These are phyloP conservation scores for Galaxias olidus DNA, from an alignment of 2,797 vertebrate genomes.

Conservation along the genomic window DNA sequence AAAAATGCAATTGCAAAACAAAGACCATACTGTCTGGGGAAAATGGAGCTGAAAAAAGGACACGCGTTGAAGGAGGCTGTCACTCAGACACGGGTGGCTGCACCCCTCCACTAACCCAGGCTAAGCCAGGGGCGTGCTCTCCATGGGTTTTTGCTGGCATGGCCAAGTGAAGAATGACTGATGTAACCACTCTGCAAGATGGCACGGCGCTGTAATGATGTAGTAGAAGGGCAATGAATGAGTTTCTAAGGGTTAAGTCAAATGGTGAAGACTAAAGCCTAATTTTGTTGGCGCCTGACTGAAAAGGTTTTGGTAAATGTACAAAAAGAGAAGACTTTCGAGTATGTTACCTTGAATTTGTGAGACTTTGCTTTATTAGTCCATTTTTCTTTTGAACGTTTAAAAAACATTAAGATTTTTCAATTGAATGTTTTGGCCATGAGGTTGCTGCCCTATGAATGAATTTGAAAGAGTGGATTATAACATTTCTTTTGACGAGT, in stretches of 20 bases:
- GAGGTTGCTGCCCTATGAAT: slow-evolving; percentile 28
- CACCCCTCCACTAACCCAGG: slow-evolving; percentile 20
- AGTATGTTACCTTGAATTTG: too few relatives aligned
- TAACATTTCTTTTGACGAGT: slow-evolving; percentile 39
- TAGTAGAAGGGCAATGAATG: slow-evolving; percentile 13
- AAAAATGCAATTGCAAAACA: slow-evolving; percentile 64
- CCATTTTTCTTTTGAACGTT: slow-evolving; percentile 34
- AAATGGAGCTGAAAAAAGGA: slow-evolving; percentile 21
- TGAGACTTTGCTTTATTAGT: slow-evolving; percentile 37
- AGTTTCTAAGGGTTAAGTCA: slow-evolving; percentile 21
- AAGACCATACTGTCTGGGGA: slow-evolving; percentile 54
- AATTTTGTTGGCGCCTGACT: slow-evolving; percentile 7
- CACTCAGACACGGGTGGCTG: slow-evolving; percentile 17
- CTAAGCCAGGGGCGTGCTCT: slow-evolving; percentile 51
- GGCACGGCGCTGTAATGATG: slow-evolving; percentile 20
- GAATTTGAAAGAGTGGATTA: slow-evolving; percentile 43
- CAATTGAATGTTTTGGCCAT: too few relatives aligned
- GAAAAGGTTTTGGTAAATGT: slow-evolving; percentile 24
- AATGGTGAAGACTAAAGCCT: slow-evolving; percentile 15
- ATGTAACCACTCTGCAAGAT: slow-evolving; percentile 22
- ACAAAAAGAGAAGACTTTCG: too few relatives aligned
- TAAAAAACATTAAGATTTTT: slow-evolving; percentile 32
- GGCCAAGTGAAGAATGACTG: slow-evolving; percentile 28
- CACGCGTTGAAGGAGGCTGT: slow-evolving; percentile 24
- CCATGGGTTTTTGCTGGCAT: slow-evolving; percentile 25